A percentile compares a stretch with the other conserved stretches of the same genome.
Evolutionary conservation across 2,797 vertebrate genomes (phyloP).

Genomic region (Protosalanx chinensis): DNA sequence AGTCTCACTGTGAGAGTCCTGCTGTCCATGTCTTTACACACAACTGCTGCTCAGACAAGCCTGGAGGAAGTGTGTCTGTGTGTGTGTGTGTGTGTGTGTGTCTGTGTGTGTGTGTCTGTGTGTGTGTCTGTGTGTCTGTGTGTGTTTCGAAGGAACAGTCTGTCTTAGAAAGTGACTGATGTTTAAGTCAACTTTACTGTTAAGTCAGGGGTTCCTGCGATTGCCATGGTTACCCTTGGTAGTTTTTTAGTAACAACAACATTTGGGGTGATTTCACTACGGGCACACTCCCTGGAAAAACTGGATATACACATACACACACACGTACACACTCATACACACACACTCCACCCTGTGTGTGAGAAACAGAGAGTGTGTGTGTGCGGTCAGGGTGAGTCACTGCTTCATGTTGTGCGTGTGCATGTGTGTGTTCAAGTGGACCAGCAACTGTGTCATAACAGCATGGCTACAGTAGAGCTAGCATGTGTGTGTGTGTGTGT

Average conservation of each 20-base stretch:
- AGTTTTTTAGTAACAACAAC: neutral
- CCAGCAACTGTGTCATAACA: too few species aligned
- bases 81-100: conserved; percentile 1
- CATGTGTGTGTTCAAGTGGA: too few species aligned
- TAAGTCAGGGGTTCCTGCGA: neutral
- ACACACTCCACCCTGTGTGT: conserved; percentile 2
- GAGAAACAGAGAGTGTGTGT: neutral
- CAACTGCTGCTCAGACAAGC: neutral
- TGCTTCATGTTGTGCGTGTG: neutral
- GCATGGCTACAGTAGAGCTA: too few species aligned
- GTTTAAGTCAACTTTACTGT: neutral
- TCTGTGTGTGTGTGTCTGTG: neutral
- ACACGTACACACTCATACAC: neutral
- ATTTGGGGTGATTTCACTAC: conserved; percentile 3
- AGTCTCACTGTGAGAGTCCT: neutral
- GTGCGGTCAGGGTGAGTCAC: neutral
- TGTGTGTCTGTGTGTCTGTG: neutral
- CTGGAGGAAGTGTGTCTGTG: neutral
- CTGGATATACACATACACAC: neutral
- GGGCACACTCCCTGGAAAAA: conserved; percentile 4
- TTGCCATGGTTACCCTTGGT: neutral
- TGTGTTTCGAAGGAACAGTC: neutral
- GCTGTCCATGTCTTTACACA: neutral
- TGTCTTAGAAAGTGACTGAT: neutral
- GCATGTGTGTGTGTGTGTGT: neutral